phyloP scores from a whole-genome alignment of 1,140 invertebrate genomes.

The Aphelenchoides fujianensis region DNA sequence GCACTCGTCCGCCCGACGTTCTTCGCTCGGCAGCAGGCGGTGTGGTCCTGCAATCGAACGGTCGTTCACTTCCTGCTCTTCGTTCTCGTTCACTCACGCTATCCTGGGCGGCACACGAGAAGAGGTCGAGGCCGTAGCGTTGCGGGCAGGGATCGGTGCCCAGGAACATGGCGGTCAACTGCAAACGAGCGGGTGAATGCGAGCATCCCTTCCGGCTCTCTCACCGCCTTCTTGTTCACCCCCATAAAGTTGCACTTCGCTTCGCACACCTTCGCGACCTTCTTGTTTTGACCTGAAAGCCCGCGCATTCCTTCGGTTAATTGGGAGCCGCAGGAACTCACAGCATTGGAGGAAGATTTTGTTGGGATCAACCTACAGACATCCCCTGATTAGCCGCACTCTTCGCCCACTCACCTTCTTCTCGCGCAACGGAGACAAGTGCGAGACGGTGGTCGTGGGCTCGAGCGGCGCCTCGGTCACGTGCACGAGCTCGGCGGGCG shows the following conservation, averaged over 20 bases:
- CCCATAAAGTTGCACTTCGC: constrained; percentile 56
- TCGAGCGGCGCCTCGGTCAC: not conserved
- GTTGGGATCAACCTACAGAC: constrained; percentile 33
- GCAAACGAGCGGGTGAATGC: constrained; percentile 24
- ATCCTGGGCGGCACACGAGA: constrained; percentile 56
- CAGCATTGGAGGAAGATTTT: constrained; percentile 38
- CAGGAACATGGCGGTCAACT: constrained; percentile 57
- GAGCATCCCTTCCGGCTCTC: not conserved
- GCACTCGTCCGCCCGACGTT: constrained; percentile 35
- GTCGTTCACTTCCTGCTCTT: no score
- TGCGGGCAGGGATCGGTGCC: constrained; percentile 59
- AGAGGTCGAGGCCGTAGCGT: constrained; percentile 44
- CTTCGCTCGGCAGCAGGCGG: constrained; percentile 34
- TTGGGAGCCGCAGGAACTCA: not conserved
- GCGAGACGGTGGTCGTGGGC: not conserved
- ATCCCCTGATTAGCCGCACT: not conserved
- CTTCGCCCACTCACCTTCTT: constrained; percentile 27
- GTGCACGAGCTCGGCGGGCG: not conserved
- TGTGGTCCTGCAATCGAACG: no score
- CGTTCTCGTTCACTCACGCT: no score
- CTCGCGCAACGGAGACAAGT: constrained; percentile 22
- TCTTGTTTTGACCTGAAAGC: constrained; percentile 24
- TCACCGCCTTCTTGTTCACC: constrained; percentile 56
- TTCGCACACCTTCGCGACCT: constrained; percentile 51
- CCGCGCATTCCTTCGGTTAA: no score